phyloP scores from a whole-genome alignment of 2,888 invertebrate species.

The Colletes collaris region DNA sequence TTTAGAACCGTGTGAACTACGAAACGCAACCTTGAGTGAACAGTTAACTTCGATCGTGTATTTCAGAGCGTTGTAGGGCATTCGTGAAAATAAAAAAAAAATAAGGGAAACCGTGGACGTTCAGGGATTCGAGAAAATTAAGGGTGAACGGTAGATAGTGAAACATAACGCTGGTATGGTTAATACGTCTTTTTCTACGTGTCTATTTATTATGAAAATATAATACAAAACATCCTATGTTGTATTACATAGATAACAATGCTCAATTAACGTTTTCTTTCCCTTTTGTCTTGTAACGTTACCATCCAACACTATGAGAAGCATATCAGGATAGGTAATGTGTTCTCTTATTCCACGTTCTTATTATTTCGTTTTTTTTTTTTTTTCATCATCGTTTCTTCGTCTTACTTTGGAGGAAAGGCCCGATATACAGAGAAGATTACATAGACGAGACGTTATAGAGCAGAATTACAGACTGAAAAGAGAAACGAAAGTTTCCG shows the following conservation, averaged over 20 bases:
- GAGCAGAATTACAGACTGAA: constrained; percentile 74
- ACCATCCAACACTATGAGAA: constrained; percentile 80
- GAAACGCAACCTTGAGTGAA: not conserved
- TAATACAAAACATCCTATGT: constrained; percentile 84
- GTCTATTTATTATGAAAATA: constrained; percentile 85
- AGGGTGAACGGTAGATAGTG: constrained; percentile 9
- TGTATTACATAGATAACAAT: constrained; percentile 83
- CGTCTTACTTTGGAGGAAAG: constrained; percentile 71
- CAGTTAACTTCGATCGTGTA: not conserved
- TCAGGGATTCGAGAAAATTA: not conserved
- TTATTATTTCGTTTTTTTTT: constrained; percentile 44
- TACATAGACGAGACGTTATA: constrained; percentile 73
- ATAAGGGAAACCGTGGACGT: too few relatives aligned
- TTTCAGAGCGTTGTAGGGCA: too few relatives aligned
- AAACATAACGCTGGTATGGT: constrained; percentile 71
- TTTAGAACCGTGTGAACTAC: not conserved
- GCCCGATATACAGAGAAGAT: constrained; percentile 76
- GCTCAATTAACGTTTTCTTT: constrained; percentile 81
- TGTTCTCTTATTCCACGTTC: constrained; percentile 61
- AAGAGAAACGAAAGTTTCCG: constrained; percentile 58
- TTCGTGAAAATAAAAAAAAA: too few relatives aligned
- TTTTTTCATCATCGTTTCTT: constrained; percentile 34
- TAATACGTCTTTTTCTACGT: constrained; percentile 83
- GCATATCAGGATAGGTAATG: constrained; percentile 77
- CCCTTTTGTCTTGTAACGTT: constrained; percentile 78